Evolutionary conservation across 2,113 vertebrate species (phyloP), one percentile per base, ranked within the genome.

Genomic region (Psephotus haematonotus): DNA sequence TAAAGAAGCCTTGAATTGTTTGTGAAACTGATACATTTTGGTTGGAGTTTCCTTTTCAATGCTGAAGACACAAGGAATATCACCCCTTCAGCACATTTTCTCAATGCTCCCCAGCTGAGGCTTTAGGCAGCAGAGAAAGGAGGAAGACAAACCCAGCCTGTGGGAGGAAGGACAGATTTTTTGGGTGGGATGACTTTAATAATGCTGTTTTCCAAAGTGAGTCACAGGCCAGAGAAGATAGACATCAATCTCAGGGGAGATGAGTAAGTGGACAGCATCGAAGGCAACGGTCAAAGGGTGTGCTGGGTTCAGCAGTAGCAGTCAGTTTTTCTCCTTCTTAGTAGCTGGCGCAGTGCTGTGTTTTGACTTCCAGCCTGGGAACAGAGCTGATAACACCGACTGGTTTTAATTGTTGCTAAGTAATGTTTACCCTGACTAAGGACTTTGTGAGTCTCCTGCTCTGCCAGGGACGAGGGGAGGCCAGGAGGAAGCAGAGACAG

Each of bases 81-180:
- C 46, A 31, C 53, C 83, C 92, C 68, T 62, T 65, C 86, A 22
- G 76, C 71, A 70, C 91, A 86, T 55, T 79, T 84, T 47, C 77
- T 52, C 53, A 76, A 35, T 4, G 63, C 52, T 92, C 33, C 59
- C 80, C 63, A 87, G 75, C 57, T 25, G 81, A 78, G 81, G 16
- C 46, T 67, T 39, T 17, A 71, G 82, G 74, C 78, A 69, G 82
- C 43, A 80, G 82, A 64, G 44, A 18, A 35, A 28, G 85, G 82
- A 76, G 33, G 70, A 18, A 60, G 49, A 47, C 57, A 82, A 91
- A 25, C 17, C 11, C 70, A 63, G 88, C 2, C 71, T 14, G 92
- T 82, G 71, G 95, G 94, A 97, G 92, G 90, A 92, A 91, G 88
- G 91, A 90, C 76, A 93, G 91, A 63, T 88, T 83, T 92, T 81